A percentile compares a stretch with the other conserved stretches of the same genome.
Conservation (phyloP, 2,888 invertebrate species). For the Zeuzera pyrina region DNA sequence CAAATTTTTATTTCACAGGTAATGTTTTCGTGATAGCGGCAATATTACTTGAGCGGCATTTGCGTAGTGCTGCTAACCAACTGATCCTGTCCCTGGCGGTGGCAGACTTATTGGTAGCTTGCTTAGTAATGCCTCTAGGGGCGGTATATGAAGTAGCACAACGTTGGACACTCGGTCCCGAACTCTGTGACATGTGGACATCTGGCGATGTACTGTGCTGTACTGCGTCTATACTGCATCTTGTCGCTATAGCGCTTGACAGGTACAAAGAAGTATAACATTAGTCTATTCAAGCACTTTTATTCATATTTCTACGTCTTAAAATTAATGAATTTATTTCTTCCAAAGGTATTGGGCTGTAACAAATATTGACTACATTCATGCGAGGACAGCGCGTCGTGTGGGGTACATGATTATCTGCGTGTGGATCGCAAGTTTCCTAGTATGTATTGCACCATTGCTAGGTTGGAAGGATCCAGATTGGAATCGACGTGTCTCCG, state of each 20-base stretch:
- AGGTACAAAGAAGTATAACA: constrained; percentile 59
- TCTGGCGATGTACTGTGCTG: constrained; percentile 94
- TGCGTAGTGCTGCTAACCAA: constrained; percentile 92
- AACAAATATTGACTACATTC: constrained; percentile 91
- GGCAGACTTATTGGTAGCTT: constrained; percentile 92
- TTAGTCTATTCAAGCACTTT: neutral
- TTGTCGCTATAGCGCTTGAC: constrained; percentile 87
- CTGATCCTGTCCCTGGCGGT: constrained; percentile 92
- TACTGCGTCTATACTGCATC: constrained; percentile 85
- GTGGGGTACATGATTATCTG: constrained; percentile 87
- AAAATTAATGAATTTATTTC: constrained; percentile 7
- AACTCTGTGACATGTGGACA: constrained; percentile 95
- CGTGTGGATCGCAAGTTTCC: constrained; percentile 87
- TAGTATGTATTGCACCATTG: constrained; percentile 90
- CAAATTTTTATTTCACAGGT: too few relatives aligned
- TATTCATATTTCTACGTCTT: constrained; percentile 3
- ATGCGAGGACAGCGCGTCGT: constrained; percentile 82
- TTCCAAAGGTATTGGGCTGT: constrained; percentile 87
- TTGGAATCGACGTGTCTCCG: constrained; percentile 70
- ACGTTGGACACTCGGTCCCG: constrained; percentile 89
- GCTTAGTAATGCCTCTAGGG: constrained; percentile 83
- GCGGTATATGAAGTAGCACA: constrained; percentile 85
- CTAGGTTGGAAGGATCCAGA: constrained; percentile 85
- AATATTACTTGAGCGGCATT: constrained; percentile 87
- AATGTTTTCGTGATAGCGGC: constrained; percentile 97